A percentile compares a stretch with the other conserved stretches of the same genome.
Conservation (phyloP, 2,888 invertebrate species). For the Argyresthia goedartella region DNA sequence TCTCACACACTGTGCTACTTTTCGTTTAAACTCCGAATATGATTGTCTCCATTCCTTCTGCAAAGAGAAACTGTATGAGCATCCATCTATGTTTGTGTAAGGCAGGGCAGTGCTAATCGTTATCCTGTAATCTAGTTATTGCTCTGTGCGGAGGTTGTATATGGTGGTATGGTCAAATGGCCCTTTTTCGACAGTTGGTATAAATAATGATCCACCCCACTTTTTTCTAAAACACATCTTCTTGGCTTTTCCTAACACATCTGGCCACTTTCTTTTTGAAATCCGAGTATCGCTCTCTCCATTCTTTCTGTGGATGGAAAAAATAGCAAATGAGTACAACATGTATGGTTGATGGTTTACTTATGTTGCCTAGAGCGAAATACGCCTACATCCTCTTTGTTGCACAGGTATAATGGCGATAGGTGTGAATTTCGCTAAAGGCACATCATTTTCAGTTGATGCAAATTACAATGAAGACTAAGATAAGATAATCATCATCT, state of each 20-base stretch:
- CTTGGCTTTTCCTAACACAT: conserved; percentile 99
- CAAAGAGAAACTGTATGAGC: conserved; percentile 68
- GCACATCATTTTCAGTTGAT: too few relatives aligned
- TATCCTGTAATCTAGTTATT: conserved; percentile 1
- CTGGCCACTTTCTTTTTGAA: conserved; percentile 98
- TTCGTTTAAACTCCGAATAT: conserved; percentile 96
- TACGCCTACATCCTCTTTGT: too few relatives aligned
- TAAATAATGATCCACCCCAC: conserved; percentile 31
- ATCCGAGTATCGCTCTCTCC: conserved; percentile 96
- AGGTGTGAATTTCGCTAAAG: too few relatives aligned
- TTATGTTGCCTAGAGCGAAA: too few relatives aligned
- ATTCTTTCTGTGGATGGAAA: conserved; percentile 89
- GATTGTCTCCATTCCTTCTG: conserved; percentile 99
- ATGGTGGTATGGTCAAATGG: conserved; percentile 30
- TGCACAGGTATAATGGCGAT: too few relatives aligned
- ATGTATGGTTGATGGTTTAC: too few relatives aligned
- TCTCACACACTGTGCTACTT: conserved; percentile 97
- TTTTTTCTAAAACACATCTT: conserved; percentile 90
- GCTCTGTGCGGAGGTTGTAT: conserved; percentile 6
- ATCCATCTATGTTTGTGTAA: conserved; percentile 19
- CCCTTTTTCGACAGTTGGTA: conserved; percentile 48
- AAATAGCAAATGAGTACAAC: conserved; percentile 16
- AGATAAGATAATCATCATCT: too few relatives aligned
- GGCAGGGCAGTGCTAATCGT: conserved; percentile 4
- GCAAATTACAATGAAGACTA: too few relatives aligned